Evolutionary conservation across 2,113 vertebrate species (phyloP), one percentile per base, ranked within the genome.

Genomic region (Rousettus leschenaultii): DNA sequence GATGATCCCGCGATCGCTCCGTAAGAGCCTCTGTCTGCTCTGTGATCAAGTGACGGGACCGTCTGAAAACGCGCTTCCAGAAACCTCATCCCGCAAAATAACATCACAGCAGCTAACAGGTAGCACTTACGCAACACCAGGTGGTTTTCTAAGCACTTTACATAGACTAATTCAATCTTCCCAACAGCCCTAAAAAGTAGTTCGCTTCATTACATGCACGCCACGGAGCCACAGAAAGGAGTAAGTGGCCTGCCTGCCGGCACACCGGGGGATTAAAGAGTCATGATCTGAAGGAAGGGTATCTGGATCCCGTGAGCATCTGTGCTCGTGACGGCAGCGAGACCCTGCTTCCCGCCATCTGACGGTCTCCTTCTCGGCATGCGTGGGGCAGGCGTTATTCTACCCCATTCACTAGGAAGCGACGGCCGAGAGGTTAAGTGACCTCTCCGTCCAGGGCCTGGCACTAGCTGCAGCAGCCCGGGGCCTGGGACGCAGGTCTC

Each of bases 31-130:
- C 43, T 71, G 26, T 57, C 78, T 48, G 26, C 35, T 13, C 35
- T 35, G 2, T 26, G 24, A 80, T 18, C 35, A 70, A 75, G 18
- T 43, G 43, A 48, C 71, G 19, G 18, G 77, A 86, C 30, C 48
- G 70, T 55, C 10, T 40, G 43, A 95, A 38, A 78, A 89, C 16
- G 70, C 21, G 22, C 59, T 95, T 57, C 92, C 2, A 79, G 63
- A 95, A 83, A 94, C 48, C 33, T 70, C 68, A 93, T 70, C 57
- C 24, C 51, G 84, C 91, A 61, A 95, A 86, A 71, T 61, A 82
- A n/a, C 26, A 65, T 51, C 4, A 57, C 0, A 94, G 35, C 40
- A 89, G 40, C 74, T 90, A 77, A 91, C 68, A 74, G 13, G 55
- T 6, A 74, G 35, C 9, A 57, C 22, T 91, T 87, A 85, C 61